Evolutionary conservation across 2,113 vertebrate species (phyloP), one percentile per base, ranked within the genome.

Genomic region (Sclerurus mexicanus): DNA sequence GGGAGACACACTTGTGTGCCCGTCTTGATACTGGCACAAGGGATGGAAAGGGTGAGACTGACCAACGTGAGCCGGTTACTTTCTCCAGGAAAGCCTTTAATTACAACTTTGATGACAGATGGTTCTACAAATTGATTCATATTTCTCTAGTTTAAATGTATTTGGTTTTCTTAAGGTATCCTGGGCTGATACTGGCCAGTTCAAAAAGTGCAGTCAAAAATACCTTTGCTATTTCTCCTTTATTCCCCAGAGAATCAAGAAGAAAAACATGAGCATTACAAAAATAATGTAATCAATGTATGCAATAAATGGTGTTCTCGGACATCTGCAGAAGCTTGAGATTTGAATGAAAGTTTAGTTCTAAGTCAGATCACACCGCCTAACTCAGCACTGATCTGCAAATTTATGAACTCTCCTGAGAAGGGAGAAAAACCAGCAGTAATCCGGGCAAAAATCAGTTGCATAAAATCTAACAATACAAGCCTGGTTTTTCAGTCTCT

Each of bases 361-460:
- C 83, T 95, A 86, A 96, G 83, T 96, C 92, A 96, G 79, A 68
- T 93, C 68, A 81, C 56, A 75, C 30, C 62, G 68, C 47, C 60
- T 86, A 66, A 64, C 35, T 84, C 87, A 83, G 53, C 42, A 85
- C 24, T 53, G 52, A 71, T 84, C 72, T 86, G 47, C 63, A 80
- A 71, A 46, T 80, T 74, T 84, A 64, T 71, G 76, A 94, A 82
- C 67, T 7, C 2, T 89, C 83, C 91, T 13, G 69, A 92, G 71
- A 76, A 90, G 31, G 64, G n/a, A 64, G 66, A 50, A 90, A 84
- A 91, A 81, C 1, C 66, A 84, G 93, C 64, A 90, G 85, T 24
- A 68, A 85, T 81, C 90, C 85, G 92, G 80, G 82, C 44, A 76
- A 92, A 90, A 85, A 84, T 63, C 76, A 75, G 47, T 59, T 90